Percentiles rank a stretch among this genome's conserved stretches.
Evolutionary conservation across 1,140 invertebrate genomes (phyloP).

Genomic region (Drepana arcuata): DNA sequence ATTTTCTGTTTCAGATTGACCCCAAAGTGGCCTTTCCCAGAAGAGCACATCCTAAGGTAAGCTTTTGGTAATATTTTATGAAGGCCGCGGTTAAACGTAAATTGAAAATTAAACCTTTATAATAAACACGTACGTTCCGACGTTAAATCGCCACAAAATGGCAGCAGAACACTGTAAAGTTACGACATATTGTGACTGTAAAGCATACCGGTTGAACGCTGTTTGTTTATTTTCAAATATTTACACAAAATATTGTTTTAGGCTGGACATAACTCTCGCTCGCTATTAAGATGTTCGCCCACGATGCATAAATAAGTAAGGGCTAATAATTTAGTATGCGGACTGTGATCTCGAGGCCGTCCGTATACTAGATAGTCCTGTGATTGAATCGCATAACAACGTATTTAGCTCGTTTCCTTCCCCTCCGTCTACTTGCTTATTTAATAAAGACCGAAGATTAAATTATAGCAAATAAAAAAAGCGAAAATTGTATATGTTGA

Average conservation of each 20-base stretch:
- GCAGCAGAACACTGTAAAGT: slow-evolving; percentile 26
- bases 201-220: slow-evolving; percentile 33
- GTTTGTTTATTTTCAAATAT: slow-evolving; percentile 66
- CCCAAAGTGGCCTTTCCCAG: slow-evolving; percentile 99
- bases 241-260: slow-evolving; percentile 71
- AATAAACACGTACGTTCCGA: slow-evolving; percentile 51
- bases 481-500: too few relatives aligned
- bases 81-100: slow-evolving; percentile 29
- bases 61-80: slow-evolving; percentile 48
- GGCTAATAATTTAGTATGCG: slow-evolving; percentile 66
- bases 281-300: slow-evolving; percentile 67
- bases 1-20: slow-evolving; percentile 91
- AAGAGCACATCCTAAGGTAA: slow-evolving; percentile 98
- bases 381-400: slow-evolving; percentile 54
- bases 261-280: slow-evolving; percentile 60
- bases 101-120: slow-evolving; percentile 47
- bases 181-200: slow-evolving; percentile 42
- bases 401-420: slow-evolving; percentile 33
- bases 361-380: slow-evolving; percentile 35
- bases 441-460: slow-evolving; percentile 7
- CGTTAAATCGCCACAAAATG: slow-evolving; percentile 40
- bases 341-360: slow-evolving; percentile 43
- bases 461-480: too few relatives aligned
- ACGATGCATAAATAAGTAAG: slow-evolving; percentile 67
- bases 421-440: slow-evolving; percentile 11